These are phyloP conservation scores for Ormia ochracea DNA, from an alignment of 2,888 invertebrate genomes.

Conservation along the genomic window DNA sequence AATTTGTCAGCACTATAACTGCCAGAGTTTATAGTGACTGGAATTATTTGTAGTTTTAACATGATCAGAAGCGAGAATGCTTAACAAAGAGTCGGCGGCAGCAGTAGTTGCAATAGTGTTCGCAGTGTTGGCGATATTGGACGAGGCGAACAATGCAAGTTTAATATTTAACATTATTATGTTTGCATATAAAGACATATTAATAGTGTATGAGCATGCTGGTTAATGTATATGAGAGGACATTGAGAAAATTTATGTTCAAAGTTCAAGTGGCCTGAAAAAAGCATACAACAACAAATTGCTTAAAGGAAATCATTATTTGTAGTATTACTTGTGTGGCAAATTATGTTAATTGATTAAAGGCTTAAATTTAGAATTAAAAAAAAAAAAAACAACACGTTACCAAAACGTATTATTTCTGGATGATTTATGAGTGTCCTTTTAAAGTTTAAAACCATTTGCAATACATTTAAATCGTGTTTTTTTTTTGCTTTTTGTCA, in stretches of 20 bases:
- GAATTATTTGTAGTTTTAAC: slow-evolving; percentile 54
- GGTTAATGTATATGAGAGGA: neutral
- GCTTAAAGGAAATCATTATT: neutral
- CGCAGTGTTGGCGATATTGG: neutral
- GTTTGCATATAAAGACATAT: slow-evolving; percentile 54
- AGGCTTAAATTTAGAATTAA: neutral
- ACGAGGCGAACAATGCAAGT: slow-evolving; percentile 10
- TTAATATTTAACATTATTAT: slow-evolving; percentile 46
- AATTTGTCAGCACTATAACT: slow-evolving; percentile 63
- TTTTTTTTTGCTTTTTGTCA: slow-evolving; percentile 31
- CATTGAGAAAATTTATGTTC: slow-evolving; percentile 16
- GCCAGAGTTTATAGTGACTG: slow-evolving; percentile 49
- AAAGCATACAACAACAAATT: neutral
- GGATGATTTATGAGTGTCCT: slow-evolving; percentile 42
- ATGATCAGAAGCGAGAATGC: slow-evolving; percentile 24
- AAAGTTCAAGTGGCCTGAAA: neutral
- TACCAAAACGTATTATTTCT: neutral
- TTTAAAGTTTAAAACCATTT: slow-evolving; percentile 14
- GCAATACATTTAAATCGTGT: neutral
- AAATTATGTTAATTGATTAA: neutral
- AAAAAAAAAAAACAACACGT: no score
- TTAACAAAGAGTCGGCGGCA: neutral
- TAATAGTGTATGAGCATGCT: slow-evolving; percentile 3
- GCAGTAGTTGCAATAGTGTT: neutral
- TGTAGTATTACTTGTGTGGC: neutral